Conservation (phyloP, 2,888 invertebrate species). For the Germaria angustata region DNA sequence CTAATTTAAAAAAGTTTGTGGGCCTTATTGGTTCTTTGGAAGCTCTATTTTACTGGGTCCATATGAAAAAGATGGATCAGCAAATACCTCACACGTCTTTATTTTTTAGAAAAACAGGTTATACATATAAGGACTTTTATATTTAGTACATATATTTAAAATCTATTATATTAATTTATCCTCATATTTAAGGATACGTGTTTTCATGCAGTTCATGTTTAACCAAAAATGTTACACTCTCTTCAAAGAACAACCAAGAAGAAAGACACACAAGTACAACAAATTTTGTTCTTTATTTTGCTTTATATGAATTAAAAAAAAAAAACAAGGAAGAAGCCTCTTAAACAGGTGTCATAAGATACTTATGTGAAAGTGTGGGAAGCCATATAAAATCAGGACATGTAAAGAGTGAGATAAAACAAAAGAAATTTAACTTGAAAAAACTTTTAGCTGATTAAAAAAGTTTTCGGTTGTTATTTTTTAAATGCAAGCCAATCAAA, state of each 20-base stretch:
- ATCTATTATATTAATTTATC: too few relatives aligned
- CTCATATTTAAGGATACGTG: slow-evolving; percentile 10
- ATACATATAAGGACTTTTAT: too few relatives aligned
- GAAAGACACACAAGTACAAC: neutral
- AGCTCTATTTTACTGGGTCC: too few relatives aligned
- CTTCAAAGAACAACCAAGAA: neutral
- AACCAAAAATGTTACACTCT: slow-evolving; percentile 1
- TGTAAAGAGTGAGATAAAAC: neutral
- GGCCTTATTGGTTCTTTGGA: too few relatives aligned
- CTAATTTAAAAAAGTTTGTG: too few relatives aligned
- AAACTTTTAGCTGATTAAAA: slow-evolving; percentile 36
- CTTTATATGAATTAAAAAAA: too few relatives aligned
- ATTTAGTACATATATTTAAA: too few relatives aligned
- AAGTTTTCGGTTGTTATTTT: neutral
- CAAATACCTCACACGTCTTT: too few relatives aligned
- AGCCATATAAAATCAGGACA: slow-evolving; percentile 38
- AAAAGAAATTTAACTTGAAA: neutral
- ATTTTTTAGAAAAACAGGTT: too few relatives aligned
- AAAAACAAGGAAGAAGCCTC: slow-evolving; percentile 43
- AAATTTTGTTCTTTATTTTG: too few relatives aligned
- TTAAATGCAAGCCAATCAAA: slow-evolving; percentile 31
- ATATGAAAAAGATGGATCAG: too few relatives aligned
- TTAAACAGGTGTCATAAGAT: slow-evolving; percentile 59
- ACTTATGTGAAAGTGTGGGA: slow-evolving; percentile 47
- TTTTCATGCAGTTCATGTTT: neutral